Base-by-base conservation (phyloP, 2,113 vertebrate species). In the Bothrops jararaca region DNA sequence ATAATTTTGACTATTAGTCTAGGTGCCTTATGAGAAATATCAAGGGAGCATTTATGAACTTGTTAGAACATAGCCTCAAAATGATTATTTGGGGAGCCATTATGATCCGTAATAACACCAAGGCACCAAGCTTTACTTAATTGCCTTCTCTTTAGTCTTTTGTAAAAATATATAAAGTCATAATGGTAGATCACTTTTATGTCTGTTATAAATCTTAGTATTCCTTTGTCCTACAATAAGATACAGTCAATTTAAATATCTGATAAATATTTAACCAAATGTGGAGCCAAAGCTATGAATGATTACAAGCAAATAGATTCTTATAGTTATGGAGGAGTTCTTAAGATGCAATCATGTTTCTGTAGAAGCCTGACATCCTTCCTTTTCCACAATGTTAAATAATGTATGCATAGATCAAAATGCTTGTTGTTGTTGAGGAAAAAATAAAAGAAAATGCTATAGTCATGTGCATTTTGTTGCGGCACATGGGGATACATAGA, bases 391-490 rank as follows among this genome's bases (percentile, higher is more conserved):
- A 93, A 92, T n/a, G 10, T 92, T 96, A 94, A 94, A 92, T 92
- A 94, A 96, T 45, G 50, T n/a, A 93, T 90, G 87, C 53, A 89
- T 69, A 91, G 94, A 94, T 96, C 91, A 89, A 94, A 96, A 96
- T 52, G 74, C 69, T 94, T 94, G 5, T 3, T 92, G 58, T 69
- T 86, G 69, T 1, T 54, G 52, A 34, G 29, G 29, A 4, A 48
- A 60, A 29, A 29, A 58, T 9, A 57, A 56, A 57, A 24, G 52
- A 24, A 89, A 69, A 23, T 20, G 26, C 57, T 29, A 57, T 26
- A 80, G 50, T 88, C 52, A 45, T 92, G 92, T 53, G 53, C 42
- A 42, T 89, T 90, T 95, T 39, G 4, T 94, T 91, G 86, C 56
- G 64, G 90, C 9, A 93, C 94, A 94, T 91, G 13, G 74, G 5